phyloP scores from a whole-genome alignment of 2,888 invertebrate species.

The Automeris io region DNA sequence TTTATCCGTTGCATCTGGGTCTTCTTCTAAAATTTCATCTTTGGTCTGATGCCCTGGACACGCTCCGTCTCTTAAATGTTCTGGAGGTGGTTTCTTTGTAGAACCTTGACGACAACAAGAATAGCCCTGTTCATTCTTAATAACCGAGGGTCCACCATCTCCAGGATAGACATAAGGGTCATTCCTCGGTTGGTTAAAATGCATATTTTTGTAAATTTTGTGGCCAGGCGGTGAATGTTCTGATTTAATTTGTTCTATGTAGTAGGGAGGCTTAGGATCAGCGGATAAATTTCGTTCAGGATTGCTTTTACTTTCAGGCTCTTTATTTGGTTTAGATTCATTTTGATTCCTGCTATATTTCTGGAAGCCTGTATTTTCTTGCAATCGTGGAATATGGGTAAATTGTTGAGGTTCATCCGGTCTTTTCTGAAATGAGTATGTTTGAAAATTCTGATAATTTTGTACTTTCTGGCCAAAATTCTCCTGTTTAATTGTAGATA shows the following conservation, averaged over 20 bases:
- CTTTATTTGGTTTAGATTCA: conserved; percentile 41
- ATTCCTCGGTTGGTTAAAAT: conserved; percentile 52
- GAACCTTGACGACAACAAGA: conserved; percentile 86
- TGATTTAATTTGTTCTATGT: conserved; percentile 73
- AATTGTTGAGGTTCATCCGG: conserved; percentile 39
- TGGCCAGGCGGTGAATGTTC: conserved; percentile 73
- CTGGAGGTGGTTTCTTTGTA: conserved; percentile 83
- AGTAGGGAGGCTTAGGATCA: conserved; percentile 62
- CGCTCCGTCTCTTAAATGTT: conserved; percentile 84
- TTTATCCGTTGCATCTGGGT: conserved; percentile 65
- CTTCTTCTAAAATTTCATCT: conserved; percentile 81
- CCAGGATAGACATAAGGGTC: conserved; percentile 80
- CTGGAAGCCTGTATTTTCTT: conserved; percentile 62
- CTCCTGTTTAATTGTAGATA: conserved; percentile 72
- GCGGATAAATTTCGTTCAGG: conserved; percentile 26
- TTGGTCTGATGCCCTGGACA: conserved; percentile 84
- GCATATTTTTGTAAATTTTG: conserved; percentile 70
- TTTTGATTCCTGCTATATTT: conserved; percentile 51
- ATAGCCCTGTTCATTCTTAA: conserved; percentile 80
- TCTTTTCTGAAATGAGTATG: conserved; percentile 48
- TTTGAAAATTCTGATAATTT: conserved; percentile 52
- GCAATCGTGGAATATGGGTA: conserved; percentile 43
- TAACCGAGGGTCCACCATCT: conserved; percentile 81
- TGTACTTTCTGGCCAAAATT: conserved; percentile 56
- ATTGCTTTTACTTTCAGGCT: conserved; percentile 30